These are phyloP conservation scores for Seira ritae DNA, from an alignment of 2,888 invertebrate genomes.

Conservation along the genomic window DNA sequence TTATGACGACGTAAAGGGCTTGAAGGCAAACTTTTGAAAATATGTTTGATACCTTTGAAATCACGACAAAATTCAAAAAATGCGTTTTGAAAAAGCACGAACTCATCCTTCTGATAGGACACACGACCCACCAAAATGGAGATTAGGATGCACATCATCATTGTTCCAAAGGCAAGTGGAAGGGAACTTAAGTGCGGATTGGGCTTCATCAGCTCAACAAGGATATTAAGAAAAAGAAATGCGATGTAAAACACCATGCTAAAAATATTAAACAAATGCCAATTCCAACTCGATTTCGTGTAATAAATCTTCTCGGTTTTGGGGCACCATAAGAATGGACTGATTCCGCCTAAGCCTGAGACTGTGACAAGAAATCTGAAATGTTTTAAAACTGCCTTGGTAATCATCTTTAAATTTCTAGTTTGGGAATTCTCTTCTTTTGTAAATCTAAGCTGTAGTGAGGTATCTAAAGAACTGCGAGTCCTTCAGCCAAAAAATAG, in stretches of 20 bases:
- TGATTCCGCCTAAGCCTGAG: not conserved
- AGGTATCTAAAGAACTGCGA: no score
- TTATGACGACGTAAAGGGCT: not conserved
- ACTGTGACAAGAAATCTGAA: not conserved
- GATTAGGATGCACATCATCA: not conserved
- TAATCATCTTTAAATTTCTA: constrained; percentile 9
- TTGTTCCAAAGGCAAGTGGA: constrained; percentile 24
- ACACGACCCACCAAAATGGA: not conserved
- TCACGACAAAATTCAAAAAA: not conserved
- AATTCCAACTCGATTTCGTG: not conserved
- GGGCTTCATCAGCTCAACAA: not conserved
- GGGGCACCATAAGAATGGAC: not conserved
- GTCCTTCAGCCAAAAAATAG: no score
- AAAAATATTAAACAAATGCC: not conserved
- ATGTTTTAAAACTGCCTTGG: not conserved
- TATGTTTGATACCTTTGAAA: constrained; percentile 33
- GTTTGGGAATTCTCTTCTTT: not conserved
- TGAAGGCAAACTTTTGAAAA: no score
- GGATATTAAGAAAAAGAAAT: not conserved
- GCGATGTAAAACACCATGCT: not conserved
- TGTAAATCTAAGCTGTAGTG: no score
- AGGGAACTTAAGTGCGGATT: not conserved
- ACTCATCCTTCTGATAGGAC: not conserved
- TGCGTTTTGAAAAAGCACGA: not conserved
- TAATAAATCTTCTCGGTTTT: not conserved